Base-by-base conservation (phyloP, 1,140 invertebrate genomes). In the Penaeus japonicus region DNA sequence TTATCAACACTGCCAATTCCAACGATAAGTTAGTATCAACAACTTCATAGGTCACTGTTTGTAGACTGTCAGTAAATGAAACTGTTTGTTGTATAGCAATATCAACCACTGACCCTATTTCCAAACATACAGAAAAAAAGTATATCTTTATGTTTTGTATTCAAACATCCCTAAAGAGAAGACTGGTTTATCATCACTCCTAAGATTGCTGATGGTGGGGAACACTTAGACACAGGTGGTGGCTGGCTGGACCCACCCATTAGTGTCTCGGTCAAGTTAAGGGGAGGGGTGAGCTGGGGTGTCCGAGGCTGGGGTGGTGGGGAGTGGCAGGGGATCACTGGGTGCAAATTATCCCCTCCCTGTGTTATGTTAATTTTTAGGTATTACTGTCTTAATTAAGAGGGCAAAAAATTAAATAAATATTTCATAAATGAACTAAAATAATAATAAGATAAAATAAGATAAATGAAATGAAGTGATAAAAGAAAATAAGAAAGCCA, bases 1-100 rank as follows among this genome's bases (percentile, higher is more conserved):
- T 84, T 83, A 88, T 88, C 87, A 88, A 88, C 87, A 88, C 87
- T 88, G 87, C 87, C 87, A 88, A 88, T 88, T 88, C 87, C 87
- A 88, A 88, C 86, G 70, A 59, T 88, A 77, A 78, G 87, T 88
- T 35, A 81, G 47, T 53, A 87, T 81, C 59, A 59, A 62, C 24
- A 35, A 78, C 47, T 47, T 73, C 32, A 83, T 57, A 55, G 24
- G n/a, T 70, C 53, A 70, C 57, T 32, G 75, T 39, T 59, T 83
- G 80, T 75, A 88, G 65, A 88, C 54, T 81, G 81, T 88, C 55
- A 75, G 54, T 85, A 35, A 78, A 65, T 83, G 54, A 86, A 78
- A 87, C 62, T 87, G 80, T 88, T 84, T 88, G 87, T 84, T 84
- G 81, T 88, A 77, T 78, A 84, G 70, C 80, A 88, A 84, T 83